Evolutionary conservation across 2,113 vertebrate species (phyloP).

Genomic region (Thymallus thymallus): DNA sequence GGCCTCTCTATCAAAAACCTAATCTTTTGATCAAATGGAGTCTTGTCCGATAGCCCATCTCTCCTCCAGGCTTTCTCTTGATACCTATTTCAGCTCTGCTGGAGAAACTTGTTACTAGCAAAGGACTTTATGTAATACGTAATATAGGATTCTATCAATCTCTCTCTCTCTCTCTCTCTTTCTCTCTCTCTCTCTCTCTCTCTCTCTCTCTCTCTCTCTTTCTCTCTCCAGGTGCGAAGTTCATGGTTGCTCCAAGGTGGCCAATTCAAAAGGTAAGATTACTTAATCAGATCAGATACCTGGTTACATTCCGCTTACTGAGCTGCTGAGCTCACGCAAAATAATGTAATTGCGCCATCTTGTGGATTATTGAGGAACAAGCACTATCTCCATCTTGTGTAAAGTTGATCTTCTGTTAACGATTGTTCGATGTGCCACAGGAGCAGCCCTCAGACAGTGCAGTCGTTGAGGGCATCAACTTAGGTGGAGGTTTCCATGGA

Average conservation of each 20-base stretch:
- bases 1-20: constrained; percentile 3
- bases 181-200: constrained; percentile 6
- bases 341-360: not conserved
- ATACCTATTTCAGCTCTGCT: constrained; percentile 7
- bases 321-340: not conserved
- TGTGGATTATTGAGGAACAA: not conserved
- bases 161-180: not conserved
- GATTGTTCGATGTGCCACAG: constrained; percentile 18
- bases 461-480: not conserved
- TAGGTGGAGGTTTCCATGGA: accelerated
- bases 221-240: constrained; percentile 46
- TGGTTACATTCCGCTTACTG: too few relatives aligned
- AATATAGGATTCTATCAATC: not conserved
- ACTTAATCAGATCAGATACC: not conserved
- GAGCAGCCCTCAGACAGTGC: not conserved
- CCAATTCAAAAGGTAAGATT: constrained; percentile 57
- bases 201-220: not conserved
- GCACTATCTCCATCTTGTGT: not conserved
- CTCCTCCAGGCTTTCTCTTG: not conserved
- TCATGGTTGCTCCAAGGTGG: constrained; percentile 30
- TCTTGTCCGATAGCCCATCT: not conserved
- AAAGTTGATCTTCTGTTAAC: not conserved
- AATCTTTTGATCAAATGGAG: constrained; percentile 7
- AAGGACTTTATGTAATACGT: not conserved
- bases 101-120: not conserved